A percentile compares a stretch with the other conserved stretches of the same genome.
Conservation (phyloP, 2,113 vertebrate genomes). For the Poecilia latipinna region DNA sequence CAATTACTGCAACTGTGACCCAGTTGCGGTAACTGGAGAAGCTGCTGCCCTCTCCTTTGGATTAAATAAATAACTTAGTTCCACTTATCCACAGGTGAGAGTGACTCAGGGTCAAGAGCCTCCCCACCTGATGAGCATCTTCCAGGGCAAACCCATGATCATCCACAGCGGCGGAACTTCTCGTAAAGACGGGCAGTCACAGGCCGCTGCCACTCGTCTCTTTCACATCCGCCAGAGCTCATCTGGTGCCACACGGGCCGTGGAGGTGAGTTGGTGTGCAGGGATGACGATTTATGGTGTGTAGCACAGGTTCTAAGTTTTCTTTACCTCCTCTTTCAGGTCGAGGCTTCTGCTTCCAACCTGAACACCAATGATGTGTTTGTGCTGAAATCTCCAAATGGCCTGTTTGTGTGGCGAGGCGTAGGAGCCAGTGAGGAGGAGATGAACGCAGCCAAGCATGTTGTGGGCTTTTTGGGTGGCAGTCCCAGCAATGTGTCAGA, state of each 20-base stretch:
- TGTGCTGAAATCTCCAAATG: constrained; percentile 72
- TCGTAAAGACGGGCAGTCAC: constrained; percentile 72
- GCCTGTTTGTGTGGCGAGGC: constrained; percentile 76
- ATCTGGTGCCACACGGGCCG: constrained; percentile 70
- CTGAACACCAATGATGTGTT: constrained; percentile 85
- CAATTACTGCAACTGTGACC: too few relatives aligned
- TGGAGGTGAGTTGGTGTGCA: constrained; percentile 73
- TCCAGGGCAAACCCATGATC: constrained; percentile 81
- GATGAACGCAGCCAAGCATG: constrained; percentile 70
- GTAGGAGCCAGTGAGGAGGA: constrained; percentile 77
- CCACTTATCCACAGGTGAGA: constrained; percentile 71
- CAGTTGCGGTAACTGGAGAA: too few relatives aligned
- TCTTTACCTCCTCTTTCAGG: constrained; percentile 55
- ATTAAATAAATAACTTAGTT: background rate
- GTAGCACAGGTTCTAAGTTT: background rate
- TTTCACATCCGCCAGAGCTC: constrained; percentile 83
- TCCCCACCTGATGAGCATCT: constrained; percentile 83
- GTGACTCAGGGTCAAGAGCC: constrained; percentile 85
- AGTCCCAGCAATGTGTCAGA: constrained; percentile 69
- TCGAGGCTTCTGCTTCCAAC: constrained; percentile 58
- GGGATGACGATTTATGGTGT: background rate
- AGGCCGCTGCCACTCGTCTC: constrained; percentile 66
- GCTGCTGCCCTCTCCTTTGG: background rate
- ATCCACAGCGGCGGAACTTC: constrained; percentile 82
- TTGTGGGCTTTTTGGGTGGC: constrained; percentile 75